Conservation (phyloP, 1,140 invertebrate genomes). For the Drosophila suzukii region DNA sequence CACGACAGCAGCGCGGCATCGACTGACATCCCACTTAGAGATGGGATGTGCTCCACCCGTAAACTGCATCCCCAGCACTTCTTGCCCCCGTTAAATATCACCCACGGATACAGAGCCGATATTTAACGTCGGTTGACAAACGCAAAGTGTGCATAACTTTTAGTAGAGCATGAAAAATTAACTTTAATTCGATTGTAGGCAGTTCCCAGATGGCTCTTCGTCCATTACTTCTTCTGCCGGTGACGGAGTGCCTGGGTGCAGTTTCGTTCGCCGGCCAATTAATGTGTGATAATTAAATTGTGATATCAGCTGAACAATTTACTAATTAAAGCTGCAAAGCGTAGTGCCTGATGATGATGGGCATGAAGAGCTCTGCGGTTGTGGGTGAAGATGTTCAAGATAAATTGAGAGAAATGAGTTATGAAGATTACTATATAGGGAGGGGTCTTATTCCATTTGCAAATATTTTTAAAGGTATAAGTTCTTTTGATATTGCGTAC, state of each 20-base stretch:
- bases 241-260: slow-evolving; percentile 11
- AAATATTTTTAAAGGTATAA: not conserved
- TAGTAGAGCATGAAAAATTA: slow-evolving; percentile 68
- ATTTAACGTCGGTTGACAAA: slow-evolving; percentile 33
- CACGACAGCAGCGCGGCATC: slow-evolving; percentile 47
- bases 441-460: not conserved
- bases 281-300: slow-evolving; percentile 60
- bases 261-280: slow-evolving; percentile 46
- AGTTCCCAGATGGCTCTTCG: slow-evolving; percentile 20
- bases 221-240: not conserved
- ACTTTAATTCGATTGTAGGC: slow-evolving; percentile 58
- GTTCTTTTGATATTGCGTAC: too few species aligned
- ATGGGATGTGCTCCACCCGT: slow-evolving; percentile 40
- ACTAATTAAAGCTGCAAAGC: slow-evolving; percentile 38
- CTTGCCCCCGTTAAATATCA: slow-evolving; percentile 5
- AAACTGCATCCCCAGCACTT: slow-evolving; percentile 8
- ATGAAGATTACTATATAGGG: not conserved
- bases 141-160: slow-evolving; percentile 65
- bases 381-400: not conserved
- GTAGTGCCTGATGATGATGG: slow-evolving; percentile 32
- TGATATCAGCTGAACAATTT: slow-evolving; percentile 50
- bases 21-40: slow-evolving; percentile 35
- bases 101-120: slow-evolving; percentile 4
- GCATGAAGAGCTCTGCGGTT: not conserved
- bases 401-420: slow-evolving; percentile 3